A percentile compares a stretch with the other conserved stretches of the same genome.
Conservation (phyloP, 2,888 invertebrate genomes). For the Timandra comae region DNA sequence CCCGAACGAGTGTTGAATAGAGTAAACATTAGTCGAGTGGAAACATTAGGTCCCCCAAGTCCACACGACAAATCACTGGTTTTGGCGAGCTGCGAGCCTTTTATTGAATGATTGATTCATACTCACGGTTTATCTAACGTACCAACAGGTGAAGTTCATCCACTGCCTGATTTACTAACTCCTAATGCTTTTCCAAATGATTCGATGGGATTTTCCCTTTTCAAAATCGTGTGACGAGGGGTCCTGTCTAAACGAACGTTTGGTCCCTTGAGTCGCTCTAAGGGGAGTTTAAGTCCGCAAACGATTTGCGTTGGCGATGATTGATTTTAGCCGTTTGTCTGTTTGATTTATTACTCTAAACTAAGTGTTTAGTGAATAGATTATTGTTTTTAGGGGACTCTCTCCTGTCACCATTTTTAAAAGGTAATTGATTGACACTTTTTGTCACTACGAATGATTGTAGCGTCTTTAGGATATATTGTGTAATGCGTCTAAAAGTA, state of each 20-base stretch:
- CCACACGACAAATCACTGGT: constrained; percentile 57
- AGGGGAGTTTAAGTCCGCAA: constrained; percentile 31
- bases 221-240: constrained; percentile 62
- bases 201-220: constrained; percentile 58
- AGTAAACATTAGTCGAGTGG: constrained; percentile 31
- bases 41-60: constrained; percentile 20
- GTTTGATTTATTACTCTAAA: constrained; percentile 36
- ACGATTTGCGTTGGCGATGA: constrained; percentile 44
- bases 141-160: constrained; percentile 59
- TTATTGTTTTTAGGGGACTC: no score
- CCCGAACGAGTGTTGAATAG: constrained; percentile 13
- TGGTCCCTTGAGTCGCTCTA: constrained; percentile 43
- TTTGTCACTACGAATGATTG: no score
- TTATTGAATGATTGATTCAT: constrained; percentile 74
- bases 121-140: constrained; percentile 31
- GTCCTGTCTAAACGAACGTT: constrained; percentile 32
- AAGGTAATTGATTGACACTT: no score
- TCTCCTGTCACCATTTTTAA: no score
- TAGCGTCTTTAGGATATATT: no score
- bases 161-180: constrained; percentile 65
- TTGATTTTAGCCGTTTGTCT: constrained; percentile 42
- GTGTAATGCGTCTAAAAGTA: no score
- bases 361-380: background rate
- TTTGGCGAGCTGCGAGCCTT: constrained; percentile 28
- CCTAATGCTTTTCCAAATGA: constrained; percentile 60